These are phyloP conservation scores for Drosophila miranda DNA, from an alignment of 1,140 invertebrate species.

Conservation along the genomic window DNA sequence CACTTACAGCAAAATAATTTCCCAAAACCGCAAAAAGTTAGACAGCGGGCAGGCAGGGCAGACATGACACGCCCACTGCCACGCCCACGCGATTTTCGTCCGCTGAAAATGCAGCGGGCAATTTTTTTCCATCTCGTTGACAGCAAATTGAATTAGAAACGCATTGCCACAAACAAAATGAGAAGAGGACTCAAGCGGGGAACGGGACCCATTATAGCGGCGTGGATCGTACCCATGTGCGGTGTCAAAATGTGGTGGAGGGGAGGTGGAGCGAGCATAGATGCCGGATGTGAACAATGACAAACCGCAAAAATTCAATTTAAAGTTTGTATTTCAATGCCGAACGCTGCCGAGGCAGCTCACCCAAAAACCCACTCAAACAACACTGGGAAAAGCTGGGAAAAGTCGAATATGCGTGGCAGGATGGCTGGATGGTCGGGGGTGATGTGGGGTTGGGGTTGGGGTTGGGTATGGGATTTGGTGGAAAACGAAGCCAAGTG, in stretches of 20 bases:
- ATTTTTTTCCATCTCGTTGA: conserved; percentile 47
- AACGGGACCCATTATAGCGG: not conserved
- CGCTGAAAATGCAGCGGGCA: conserved; percentile 36
- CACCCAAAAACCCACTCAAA: conserved; percentile 18
- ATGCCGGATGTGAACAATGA: conserved; percentile 68
- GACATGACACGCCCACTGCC: conserved; percentile 13
- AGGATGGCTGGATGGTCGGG: not conserved
- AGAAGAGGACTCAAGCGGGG: too few relatives aligned
- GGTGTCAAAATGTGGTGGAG: not conserved
- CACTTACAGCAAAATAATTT: conserved; percentile 73
- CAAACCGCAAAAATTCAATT: conserved; percentile 79
- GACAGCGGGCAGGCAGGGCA: conserved; percentile 11
- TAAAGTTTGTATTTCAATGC: conserved; percentile 75
- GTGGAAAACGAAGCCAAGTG: conserved; percentile 16
- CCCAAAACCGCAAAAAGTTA: conserved; percentile 56
- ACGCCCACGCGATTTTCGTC: conserved; percentile 52
- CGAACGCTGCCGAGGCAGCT: conserved; percentile 27
- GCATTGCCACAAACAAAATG: conserved; percentile 61
- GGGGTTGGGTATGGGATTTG: conserved; percentile 1
- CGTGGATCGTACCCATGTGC: conserved; percentile 28
- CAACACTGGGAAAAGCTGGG: not conserved
- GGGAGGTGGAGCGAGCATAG: conserved; percentile 20
- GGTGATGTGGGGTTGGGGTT: not conserved
- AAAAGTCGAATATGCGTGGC: conserved; percentile 18
- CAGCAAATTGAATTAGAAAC: conserved; percentile 79